Evolutionary conservation across 2,113 vertebrate species (phyloP), one percentile per base, ranked within the genome.

Genomic region (Noturus placidus): DNA sequence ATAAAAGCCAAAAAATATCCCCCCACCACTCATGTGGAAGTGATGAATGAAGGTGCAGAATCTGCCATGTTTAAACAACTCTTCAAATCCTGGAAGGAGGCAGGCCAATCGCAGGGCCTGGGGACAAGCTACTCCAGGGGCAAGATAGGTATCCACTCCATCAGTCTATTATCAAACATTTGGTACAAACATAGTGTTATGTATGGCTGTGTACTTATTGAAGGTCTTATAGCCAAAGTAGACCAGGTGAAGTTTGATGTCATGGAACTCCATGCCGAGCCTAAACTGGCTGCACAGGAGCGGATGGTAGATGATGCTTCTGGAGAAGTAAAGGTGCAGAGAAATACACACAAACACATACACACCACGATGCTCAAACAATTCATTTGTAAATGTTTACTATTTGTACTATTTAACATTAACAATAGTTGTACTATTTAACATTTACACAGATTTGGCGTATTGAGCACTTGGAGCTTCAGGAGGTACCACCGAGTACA

Each of bases 1-100:
- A 97, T 97, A 89, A 97, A 97, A 92, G 96, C 97, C 84, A 98
- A 98, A 84, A 96, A 95, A 33, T 98, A 98, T 86, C 96, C 97
- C 22, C 13, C 95, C 3, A 95, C 91, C 85, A 98, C 97, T 57
- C 95, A 94, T 0, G 86, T 97, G 54, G 95, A 97, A 87, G 96
- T 98, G 88, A 95, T 98, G 91, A 93, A 90, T 0, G 97, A 98
- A 3, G 96, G 96, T 38, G 96, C 95, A 10, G 97, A 98, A 88
- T 97, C 97, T 1, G 95, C 96, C 25, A 95, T 97, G 94, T 98
- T 98, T 90, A 97, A 98, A 65, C 97, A 98, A 74, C 93, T 97
- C 54, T 98, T 98, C 93, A 95, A 96, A 91, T 96, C 93, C 83
- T 98, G 97, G 97, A 96, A 61, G 4, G 97, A 96, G 20, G 94